Conservation (phyloP, 2,113 vertebrate species). For the Pholis gunnellus region DNA sequence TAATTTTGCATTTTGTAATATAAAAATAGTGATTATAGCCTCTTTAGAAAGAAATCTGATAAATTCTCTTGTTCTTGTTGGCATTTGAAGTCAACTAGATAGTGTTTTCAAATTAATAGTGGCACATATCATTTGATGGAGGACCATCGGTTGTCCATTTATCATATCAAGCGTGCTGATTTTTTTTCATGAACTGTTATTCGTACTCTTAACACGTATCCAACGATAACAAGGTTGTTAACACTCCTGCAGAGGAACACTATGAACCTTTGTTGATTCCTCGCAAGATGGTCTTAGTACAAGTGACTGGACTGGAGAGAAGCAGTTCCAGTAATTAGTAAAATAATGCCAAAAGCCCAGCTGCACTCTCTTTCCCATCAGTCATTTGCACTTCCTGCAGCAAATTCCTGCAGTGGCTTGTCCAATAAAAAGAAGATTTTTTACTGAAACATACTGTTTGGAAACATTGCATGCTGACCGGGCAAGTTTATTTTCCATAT, state of each 20-base stretch:
- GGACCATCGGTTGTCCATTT: not conserved
- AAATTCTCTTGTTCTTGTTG: not conserved
- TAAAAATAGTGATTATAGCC: not conserved
- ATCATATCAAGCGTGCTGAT: not conserved
- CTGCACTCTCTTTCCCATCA: conserved; percentile 30
- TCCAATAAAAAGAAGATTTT: conserved; percentile 51
- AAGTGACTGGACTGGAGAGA: conserved; percentile 35
- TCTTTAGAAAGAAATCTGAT: not conserved
- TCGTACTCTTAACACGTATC: not conserved
- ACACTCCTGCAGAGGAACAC: conserved; percentile 8
- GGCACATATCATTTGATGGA: not conserved
- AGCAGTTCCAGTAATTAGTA: conserved; percentile 69
- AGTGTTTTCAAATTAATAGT: not conserved
- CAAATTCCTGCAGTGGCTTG: conserved; percentile 68
- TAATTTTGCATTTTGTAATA: not conserved
- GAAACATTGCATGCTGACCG: conserved; percentile 37
- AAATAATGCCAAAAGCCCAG: conserved; percentile 21
- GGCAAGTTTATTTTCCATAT: conserved; percentile 5
- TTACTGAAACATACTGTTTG: conserved; percentile 42
- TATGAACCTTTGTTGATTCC: conserved; percentile 11
- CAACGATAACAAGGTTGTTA: not conserved
- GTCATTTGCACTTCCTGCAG: conserved; percentile 59
- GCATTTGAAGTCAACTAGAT: not conserved
- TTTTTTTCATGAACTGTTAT: not conserved
- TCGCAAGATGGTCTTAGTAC: not conserved